Base-by-base conservation (phyloP, 1,140 invertebrate genomes). In the Saxidomus purpurata region DNA sequence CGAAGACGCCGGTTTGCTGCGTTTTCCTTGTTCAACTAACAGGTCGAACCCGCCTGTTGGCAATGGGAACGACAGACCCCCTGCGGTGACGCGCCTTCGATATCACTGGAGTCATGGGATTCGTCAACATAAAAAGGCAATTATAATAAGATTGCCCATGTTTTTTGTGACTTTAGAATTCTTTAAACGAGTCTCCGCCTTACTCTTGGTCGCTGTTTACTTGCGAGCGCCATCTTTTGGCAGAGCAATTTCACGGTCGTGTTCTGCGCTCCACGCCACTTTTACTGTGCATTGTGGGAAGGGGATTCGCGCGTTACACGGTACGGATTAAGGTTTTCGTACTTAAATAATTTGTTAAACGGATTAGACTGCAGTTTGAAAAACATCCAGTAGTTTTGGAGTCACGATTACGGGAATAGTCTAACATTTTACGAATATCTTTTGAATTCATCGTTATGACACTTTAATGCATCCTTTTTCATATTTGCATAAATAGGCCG, bases 361-460 rank as follows among this genome's bases (percentile, higher is more conserved):
- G 49, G 76, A 52, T 79, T 79, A 79, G 47, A 36, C 31, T 13
- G 3, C 8, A n/a, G 8, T 28, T 79, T 79, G 47, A 52, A 79
- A 79, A 79, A 52, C 47, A 79, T 79, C 76, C 76, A 79, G 76
- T 79, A 79, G 76, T 34, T 52, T 79, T 79, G 76, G 76, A 79
- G 76, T 40, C 76, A n/a, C 6, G 28, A 55, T 55, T 79, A 55
- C 31, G 76, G 76, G 31, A 31, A 22, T 49, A 47, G 47, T 36
- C 22, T 43, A 79, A 15, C 4, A 4, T 36, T 59, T 79, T 79
- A 38, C 76, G 76, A 36, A 13, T 79, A 55, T 52, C 76, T 6
- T 52, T 55, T 49, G 47, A 52, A 34, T 59, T 22, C 19, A 2
- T 52, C 25, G 25, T 22, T 55, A 15, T 79, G 76, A 79, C 76